Evolutionary conservation across 2,888 invertebrate genomes (phyloP).

Genomic region (Oscheius sp.): DNA sequence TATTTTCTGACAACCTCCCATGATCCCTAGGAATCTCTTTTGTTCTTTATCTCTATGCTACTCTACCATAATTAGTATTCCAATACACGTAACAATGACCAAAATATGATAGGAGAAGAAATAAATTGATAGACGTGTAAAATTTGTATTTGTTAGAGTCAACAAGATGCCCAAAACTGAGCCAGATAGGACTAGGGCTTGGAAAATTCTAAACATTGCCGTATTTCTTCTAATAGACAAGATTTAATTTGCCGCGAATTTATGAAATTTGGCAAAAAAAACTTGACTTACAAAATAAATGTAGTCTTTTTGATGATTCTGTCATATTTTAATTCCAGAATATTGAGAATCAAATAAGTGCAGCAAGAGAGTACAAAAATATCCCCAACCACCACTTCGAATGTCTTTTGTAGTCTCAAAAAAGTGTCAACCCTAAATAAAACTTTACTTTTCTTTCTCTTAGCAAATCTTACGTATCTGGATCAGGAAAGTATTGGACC

Average conservation of each 20-base stretch:
- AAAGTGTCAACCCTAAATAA: not conserved
- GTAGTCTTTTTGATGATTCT: not conserved
- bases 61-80: not conserved
- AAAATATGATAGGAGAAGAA: not conserved
- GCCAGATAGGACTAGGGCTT: not conserved
- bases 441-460: not conserved
- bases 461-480: not conserved
- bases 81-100: not conserved
- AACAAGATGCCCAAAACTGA: not conserved
- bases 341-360: not conserved
- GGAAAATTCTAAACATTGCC: not conserved
- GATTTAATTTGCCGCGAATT: no score
- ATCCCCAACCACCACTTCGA: not conserved
- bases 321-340: not conserved
- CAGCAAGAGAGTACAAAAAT: constrained; percentile 2
- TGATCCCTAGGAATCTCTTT: not conserved
- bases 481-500: constrained; percentile 16
- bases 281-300: constrained; percentile 5
- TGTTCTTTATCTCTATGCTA: not conserved
- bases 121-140: not conserved
- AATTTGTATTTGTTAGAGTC: not conserved
- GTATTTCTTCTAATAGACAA: no score
- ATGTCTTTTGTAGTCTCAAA: not conserved
- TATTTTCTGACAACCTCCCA: not conserved
- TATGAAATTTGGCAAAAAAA: not conserved